Base-by-base conservation (phyloP, 2,888 invertebrate genomes). In the Argyresthia albistria region DNA sequence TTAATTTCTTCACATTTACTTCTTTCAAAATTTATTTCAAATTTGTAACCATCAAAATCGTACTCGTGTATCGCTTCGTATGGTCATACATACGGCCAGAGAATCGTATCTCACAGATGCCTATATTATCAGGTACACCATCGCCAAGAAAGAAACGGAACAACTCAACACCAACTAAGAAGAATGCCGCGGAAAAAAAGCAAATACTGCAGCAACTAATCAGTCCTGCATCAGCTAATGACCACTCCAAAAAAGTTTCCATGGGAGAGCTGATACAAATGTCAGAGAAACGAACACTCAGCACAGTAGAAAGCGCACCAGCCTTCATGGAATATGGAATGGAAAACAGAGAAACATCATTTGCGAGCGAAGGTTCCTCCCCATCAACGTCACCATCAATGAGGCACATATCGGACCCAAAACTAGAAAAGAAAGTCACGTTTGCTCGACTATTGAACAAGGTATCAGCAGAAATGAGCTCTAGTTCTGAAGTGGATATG, bases 201-300 rank as follows among this genome's bases (percentile, higher is more conserved):
- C 93, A 93, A 79, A 93, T 94, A 54, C 86, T 94, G 10, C 93
- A 94, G 69, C 93, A 93, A 66, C 80, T 94, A n/a, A 90, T 93
- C 57, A 91, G 92, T 53, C 93, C 93, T 1, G 91, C 92, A 0
- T 72, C 89, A 37, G 89, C 88, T 54, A 91, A 91, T 62, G 90
- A 91, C 54, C 88, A 80, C 62, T 80, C 91, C 8, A 88, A 89
- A 62, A 91, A 91, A 73, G 88, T 92, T 42, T 93, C 91, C 57
- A 88, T 93, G 73, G 93, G 92, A 53, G 94, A 94, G 67, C 83
- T 93, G 36, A 92, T 93, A 60, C 92, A 93, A 66, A 89, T 93
- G 89, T 91, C 91, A 56, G 93, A 93, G 65, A 88, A 89, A 59
- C 87, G 76, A 46, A 88, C 82, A 35, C 69, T 87, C 36, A 88